Base-by-base conservation (phyloP, 1,140 invertebrate genomes). In the Pseudomyrmex concolor region DNA sequence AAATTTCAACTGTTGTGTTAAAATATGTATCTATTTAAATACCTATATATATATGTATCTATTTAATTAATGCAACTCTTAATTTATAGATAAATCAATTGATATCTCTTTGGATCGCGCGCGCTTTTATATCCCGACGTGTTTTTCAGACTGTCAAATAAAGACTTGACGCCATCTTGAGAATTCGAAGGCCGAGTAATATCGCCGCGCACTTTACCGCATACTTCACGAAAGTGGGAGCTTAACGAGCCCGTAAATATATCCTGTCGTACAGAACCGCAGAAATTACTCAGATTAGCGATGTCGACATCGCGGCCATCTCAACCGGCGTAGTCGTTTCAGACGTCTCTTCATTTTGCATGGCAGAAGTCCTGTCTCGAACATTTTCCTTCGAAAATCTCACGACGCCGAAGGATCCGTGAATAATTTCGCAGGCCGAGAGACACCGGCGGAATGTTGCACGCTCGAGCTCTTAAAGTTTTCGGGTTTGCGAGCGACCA, bases 171-270 rank as follows among this genome's bases (percentile, higher is more conserved):
- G 64, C 54, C 70, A 71, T 60, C 54, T 80, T 59, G 51, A 15
- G 54, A 70, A 50, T 70, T 80, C 76, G 66, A 80, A 59, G 76
- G 22, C 59, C 66, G 54, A 78, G 68, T 13, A 45, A 4, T 8
- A 34, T 5, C 34, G 34, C 34, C 25, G 45, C 63, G 63, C 19
- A n/a, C 62, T 78, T 68, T 34, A 5, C 25, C 34, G 43, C 64
- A 70, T 43, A 78, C 76, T 66, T 78, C 43, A 66, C 54, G 19
- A 25, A 80, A 70, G 66, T 59, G 66, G 76, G 34, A 34, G n/a
- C 76, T 15, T 71, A 80, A 80, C 66, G 76, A 80, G 54, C 54
- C 76, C 66, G 54, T 71, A 80, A 80, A 70, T 70, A 70, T 43
- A 76, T 7, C 10, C 73, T 15, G n/a, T 13, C n/a, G 67, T 80